Conservation (phyloP, 2,797 vertebrate genomes). For the Vespertilio murinus region DNA sequence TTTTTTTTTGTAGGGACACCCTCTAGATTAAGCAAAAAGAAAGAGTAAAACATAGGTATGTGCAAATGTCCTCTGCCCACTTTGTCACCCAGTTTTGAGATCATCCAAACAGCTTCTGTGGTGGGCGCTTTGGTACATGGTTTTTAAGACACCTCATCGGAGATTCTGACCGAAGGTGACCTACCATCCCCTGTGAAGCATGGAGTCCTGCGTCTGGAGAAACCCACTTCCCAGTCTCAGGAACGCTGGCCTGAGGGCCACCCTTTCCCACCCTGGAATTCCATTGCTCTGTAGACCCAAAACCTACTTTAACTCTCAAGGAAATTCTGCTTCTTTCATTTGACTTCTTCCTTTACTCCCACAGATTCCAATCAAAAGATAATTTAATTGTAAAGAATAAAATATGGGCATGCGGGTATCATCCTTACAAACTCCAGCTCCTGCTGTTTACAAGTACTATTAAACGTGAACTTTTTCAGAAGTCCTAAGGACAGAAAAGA, state of each 20-base stretch:
- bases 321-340: constrained; percentile 1
- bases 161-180: background rate
- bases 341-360: background rate
- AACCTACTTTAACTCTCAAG: background rate
- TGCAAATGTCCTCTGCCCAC: background rate
- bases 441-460: background rate
- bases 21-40: background rate
- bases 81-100: background rate
- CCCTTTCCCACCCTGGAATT: background rate
- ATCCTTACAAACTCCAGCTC: background rate
- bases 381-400: background rate
- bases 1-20: background rate
- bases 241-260: background rate
- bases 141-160: background rate
- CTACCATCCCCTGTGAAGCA: background rate
- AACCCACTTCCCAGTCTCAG: background rate
- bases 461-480: background rate
- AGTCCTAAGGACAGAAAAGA: background rate
- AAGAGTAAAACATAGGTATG: background rate
- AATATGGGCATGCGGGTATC: background rate
- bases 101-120: background rate
- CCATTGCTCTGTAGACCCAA: background rate
- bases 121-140: background rate
- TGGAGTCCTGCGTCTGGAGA: background rate
- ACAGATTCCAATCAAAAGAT: background rate